Conservation (phyloP, 2,113 vertebrate species). For the Anolis sagrei region DNA sequence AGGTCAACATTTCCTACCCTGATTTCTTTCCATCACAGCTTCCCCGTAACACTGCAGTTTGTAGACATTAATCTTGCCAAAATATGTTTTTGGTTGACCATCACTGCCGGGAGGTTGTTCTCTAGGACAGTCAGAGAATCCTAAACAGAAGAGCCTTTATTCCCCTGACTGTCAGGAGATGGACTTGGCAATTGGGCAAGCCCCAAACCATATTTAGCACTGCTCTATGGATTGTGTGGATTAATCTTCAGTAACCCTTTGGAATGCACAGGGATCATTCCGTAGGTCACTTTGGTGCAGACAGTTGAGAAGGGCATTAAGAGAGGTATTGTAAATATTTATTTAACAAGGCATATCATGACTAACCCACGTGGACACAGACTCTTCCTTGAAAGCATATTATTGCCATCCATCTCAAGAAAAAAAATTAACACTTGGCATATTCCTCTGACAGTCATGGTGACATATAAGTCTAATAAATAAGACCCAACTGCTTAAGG, state of each 20-base stretch:
- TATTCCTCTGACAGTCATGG: constrained; percentile 68
- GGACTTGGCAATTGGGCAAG: constrained; percentile 51
- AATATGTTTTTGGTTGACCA: constrained; percentile 32
- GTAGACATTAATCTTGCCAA: constrained; percentile 64
- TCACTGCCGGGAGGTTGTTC: constrained; percentile 62
- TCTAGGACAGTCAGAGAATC: constrained; percentile 30
- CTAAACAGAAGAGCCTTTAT: constrained; percentile 54
- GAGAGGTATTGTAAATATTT: constrained; percentile 80
- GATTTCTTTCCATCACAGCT: constrained; percentile 11
- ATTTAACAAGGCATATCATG: constrained; percentile 80
- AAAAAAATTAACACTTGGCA: constrained; percentile 57
- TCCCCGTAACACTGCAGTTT: constrained; percentile 35
- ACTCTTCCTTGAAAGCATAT: constrained; percentile 67
- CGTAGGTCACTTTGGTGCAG: constrained; percentile 63
- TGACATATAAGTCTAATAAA: background rate
- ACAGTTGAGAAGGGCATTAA: constrained; percentile 77
- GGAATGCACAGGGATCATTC: constrained; percentile 57
- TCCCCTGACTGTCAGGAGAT: constrained; percentile 39
- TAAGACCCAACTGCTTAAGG: background rate
- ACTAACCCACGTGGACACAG: constrained; percentile 78
- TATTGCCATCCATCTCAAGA: constrained; percentile 77
- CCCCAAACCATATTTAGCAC: constrained; percentile 67
- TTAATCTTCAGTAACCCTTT: constrained; percentile 67
- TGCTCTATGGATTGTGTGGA: constrained; percentile 66
- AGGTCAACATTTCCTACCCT: too few relatives aligned